Base-by-base conservation (phyloP, 2,888 invertebrate genomes). In the Synergus umbraculus region DNA sequence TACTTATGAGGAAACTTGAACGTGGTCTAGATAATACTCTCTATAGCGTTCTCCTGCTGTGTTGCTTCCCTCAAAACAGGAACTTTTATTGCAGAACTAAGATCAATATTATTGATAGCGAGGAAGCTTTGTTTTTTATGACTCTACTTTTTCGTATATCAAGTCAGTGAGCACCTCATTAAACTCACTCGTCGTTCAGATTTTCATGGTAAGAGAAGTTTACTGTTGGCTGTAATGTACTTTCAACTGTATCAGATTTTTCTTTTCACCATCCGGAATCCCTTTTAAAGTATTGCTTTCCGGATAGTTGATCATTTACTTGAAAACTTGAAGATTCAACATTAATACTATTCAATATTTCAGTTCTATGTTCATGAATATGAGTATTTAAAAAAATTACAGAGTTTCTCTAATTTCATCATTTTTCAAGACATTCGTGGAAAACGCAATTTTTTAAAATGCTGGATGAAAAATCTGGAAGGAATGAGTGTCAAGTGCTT, bases 91-190 rank as follows among this genome's bases (percentile, higher is more conserved):
- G 49, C 54, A 73, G 37, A 73, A 54, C n/a, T 29, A 29, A 49
- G 73, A 73, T 73, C 73, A 54, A 41, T 73, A 67, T 64, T 64
- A 66, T 66, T 43, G 66, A 44, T 66, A 66, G 66, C 12, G 18
- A 66, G 66, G 44, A 66, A 18, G 54, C 73, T 41, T 58, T 73
- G 54, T 73, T 73, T 73, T 73, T 73, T 73, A 73, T 58, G 73
- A 41, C 54, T 73, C 41, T n/a, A 73, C 73, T 73, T 58, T 69
- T 73, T 73, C 73, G 54, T 73, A 54, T 54, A 73, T 73, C 54
- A 58, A 73, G 49, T 73, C 73, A 73, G 54, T 73, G 73, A 73
- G 73, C 73, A 73, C 73, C 73, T 73, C 73, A 73, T 73, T 73
- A 73, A 73, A 73, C 73, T 69, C 69, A 69, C 69, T 54, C 54